These are phyloP conservation scores for Melinaea marsaeus DNA, from an alignment of 2,888 invertebrate genomes.

Conservation along the genomic window DNA sequence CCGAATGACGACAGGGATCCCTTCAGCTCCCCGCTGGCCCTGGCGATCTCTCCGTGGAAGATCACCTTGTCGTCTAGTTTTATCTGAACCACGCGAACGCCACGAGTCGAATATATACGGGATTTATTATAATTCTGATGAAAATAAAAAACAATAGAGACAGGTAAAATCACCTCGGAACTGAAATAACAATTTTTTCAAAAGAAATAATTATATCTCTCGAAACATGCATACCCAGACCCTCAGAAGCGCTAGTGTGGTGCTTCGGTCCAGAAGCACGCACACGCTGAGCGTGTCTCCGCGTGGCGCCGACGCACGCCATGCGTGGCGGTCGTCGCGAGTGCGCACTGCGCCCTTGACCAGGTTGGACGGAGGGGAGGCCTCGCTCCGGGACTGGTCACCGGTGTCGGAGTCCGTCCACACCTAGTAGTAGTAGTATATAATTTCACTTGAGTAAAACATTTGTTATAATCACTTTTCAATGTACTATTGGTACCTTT, in stretches of 20 bases:
- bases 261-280: slow-evolving; percentile 75
- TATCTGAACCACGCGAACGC: slow-evolving; percentile 84
- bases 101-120: slow-evolving; percentile 88
- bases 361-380: slow-evolving; percentile 81
- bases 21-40: slow-evolving; percentile 85
- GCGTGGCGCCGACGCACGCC: slow-evolving; percentile 82
- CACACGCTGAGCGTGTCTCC: slow-evolving; percentile 79
- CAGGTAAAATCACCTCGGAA: not conserved
- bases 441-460: too few species aligned
- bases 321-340: slow-evolving; percentile 86
- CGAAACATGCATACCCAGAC: slow-evolving; percentile 79
- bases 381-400: slow-evolving; percentile 69
- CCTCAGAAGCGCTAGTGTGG: slow-evolving; percentile 80
- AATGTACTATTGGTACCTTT: slow-evolving; percentile 67
- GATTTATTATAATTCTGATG: slow-evolving; percentile 92
- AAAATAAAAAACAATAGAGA: not conserved
- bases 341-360: slow-evolving; percentile 85
- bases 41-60: slow-evolving; percentile 89
- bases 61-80: slow-evolving; percentile 82
- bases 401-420: slow-evolving; percentile 80
- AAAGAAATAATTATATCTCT: not conserved
- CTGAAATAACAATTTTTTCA: not conserved
- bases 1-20: slow-evolving; percentile 84
- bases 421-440: slow-evolving; percentile 58
- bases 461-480: too few species aligned